A percentile compares a stretch with the other conserved stretches of the same genome.
Evolutionary conservation across 2,888 invertebrate species (phyloP).

Genomic region (Coelogynopora nodosa): DNA sequence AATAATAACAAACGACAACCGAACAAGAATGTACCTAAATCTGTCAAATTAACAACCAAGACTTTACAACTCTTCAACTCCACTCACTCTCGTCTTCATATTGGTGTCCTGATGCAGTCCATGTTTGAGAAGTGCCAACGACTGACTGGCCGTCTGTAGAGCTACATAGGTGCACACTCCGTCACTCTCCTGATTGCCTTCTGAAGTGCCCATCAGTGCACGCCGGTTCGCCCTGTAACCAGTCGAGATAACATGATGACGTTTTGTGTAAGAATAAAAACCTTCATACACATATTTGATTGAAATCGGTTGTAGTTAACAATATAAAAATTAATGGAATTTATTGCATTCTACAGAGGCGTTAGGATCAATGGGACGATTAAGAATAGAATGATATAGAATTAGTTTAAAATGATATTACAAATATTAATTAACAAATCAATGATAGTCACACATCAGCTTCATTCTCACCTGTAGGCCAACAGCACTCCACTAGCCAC

Average conservation of each 20-base stretch:
- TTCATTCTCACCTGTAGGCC: neutral
- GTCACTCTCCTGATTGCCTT: neutral
- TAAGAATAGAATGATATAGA: neutral
- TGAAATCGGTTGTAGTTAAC: no score
- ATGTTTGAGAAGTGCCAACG: neutral
- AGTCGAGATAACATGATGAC: no score
- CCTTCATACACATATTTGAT: no score
- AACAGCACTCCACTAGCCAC: neutral
- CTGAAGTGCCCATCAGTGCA: neutral
- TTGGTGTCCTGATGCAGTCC: neutral
- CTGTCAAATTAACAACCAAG: no score
- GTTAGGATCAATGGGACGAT: no score
- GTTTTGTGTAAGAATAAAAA: no score
- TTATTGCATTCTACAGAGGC: no score
- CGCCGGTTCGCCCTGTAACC: neutral
- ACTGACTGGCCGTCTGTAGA: neutral
- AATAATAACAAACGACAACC: no score
- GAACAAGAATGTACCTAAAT: no score
- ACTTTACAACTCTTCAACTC: no score
- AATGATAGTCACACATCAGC: neutral
- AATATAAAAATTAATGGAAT: no score
- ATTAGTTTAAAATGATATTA: neutral
- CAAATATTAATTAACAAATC: neutral
- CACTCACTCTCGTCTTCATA: neutral
- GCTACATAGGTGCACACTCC: slow-evolving; percentile 9